Base-by-base conservation (phyloP, 1,140 invertebrate species). In the Psilanteris sp. region DNA sequence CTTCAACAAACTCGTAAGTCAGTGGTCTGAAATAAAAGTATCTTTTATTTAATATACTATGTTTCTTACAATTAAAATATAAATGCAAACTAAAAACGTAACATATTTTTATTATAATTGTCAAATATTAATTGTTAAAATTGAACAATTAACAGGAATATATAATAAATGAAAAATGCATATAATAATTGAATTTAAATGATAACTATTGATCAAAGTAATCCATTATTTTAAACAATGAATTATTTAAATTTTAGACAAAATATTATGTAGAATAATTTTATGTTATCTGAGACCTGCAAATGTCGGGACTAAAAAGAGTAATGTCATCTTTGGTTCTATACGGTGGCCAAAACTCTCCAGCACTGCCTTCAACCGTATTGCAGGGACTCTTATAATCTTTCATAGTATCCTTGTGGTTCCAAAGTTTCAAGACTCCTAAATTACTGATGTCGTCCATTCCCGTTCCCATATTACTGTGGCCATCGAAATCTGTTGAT, bases 391-490 rank as follows among this genome's bases (percentile, higher is more conserved):
- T 91, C 0, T 87, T 86, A 75, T 91, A 94, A 81, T 85, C 93
- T 0, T 86, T 86, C 0, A 92, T 91, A 1, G 89, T 85, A 9
- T 91, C 90, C 11, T 87, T 83, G 57, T 93, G 89, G 74, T 95
- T 93, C 94, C 94, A 95, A 1, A 88, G 83, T 24, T 90, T 85
- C 16, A 94, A 86, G 7, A 91, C 88, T 0, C 94, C 94, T 29
- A 95, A 88, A 4, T 92, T 85, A 0, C 77, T 70, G 0, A 93
- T 89, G 15, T 91, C 88, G 16, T 88, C 82, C 0, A 80, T 87
- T 0, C 94, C 94, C 0, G 93, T 94, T 14, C 90, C 91, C 83
- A 95, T 92, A 73, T 94, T 95, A 75, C 91, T 93, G 20, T 92
- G 87, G 0, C 94, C 94, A 8, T 95, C 93, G 13, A 92, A 91